A percentile compares a stretch with the other conserved stretches of the same genome.
Evolutionary conservation across 2,888 invertebrate genomes (phyloP).

Genomic region (Rhodophaea formosa): DNA sequence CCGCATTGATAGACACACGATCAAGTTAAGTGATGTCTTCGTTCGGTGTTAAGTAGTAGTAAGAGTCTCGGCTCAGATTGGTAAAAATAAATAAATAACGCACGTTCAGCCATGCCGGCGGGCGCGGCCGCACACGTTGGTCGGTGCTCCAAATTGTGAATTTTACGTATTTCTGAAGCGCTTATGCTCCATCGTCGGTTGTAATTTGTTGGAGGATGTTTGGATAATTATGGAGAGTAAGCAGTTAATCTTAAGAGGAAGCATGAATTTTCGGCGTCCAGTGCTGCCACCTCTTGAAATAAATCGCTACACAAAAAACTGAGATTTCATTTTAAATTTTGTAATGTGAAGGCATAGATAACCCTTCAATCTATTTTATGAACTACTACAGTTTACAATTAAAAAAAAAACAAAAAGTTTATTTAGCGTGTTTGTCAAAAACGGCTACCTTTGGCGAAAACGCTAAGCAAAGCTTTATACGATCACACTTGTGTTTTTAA

Average conservation of each 20-base stretch:
- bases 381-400: no score
- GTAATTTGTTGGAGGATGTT: slow-evolving; percentile 67
- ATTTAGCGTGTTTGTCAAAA: no score
- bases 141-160: slow-evolving; percentile 66
- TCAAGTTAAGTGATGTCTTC: slow-evolving; percentile 61
- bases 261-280: no score
- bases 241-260: background rate
- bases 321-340: no score
- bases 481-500: no score
- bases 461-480: no score
- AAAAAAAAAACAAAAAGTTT: no score
- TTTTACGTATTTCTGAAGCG: slow-evolving; percentile 54
- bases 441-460: no score
- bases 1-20: slow-evolving; percentile 58
- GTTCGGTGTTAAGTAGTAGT: slow-evolving; percentile 69
- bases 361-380: no score
- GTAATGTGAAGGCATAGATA: no score
- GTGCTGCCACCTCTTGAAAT: no score
- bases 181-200: slow-evolving; percentile 42
- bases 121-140: slow-evolving; percentile 60
- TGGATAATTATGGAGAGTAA: slow-evolving; percentile 42
- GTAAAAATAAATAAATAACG: slow-evolving; percentile 75
- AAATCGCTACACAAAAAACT: no score
- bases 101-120: slow-evolving; percentile 70
- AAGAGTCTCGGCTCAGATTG: slow-evolving; percentile 59